Base-by-base conservation (phyloP, 1,140 invertebrate species). In the Wiebesia pumilae region DNA sequence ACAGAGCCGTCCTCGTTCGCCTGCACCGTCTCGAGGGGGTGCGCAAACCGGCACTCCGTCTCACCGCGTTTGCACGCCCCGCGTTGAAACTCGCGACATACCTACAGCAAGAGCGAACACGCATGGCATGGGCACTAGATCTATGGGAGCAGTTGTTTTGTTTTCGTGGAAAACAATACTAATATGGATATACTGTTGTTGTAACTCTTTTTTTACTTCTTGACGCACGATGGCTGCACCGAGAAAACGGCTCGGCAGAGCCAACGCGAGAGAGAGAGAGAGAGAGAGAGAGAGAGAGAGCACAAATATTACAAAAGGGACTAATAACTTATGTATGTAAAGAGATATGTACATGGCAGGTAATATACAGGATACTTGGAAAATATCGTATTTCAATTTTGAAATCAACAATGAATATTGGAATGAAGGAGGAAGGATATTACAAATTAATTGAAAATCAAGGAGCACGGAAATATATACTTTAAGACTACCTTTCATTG, bases 1-100 rank as follows among this genome's bases (percentile, higher is more conserved):
- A 98, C 97, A 95, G 97, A 97, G 96, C 98, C 97, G 96, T 98
- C 98, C 95, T 97, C 97, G 95, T 97, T 97, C 95, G 97, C 97
- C 94, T 95, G 97, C 95, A 98, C 97, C 95, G 97, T 96, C 94
- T 98, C 97, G 95, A 98, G 97, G 95, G 98, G 98, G 96, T 99
- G 98, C 95, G 98, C 98, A 96, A 98, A 98, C 95, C 98, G 97
- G 96, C 98, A 99, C 96, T 99, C 98, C 93, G 96, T 96, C 95
- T 98, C 97, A 93, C 97, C 96, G 94, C 98, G 97, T 96, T 98
- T 98, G 96, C 98, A 99, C 95, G 97, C 97, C 95, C 98, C 98
- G 94, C 98, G 97, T 96, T 98, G 97, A 96, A 97, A 99, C 96
- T 99, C 98, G 95, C 98, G 97, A 97, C 98, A 99, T 96, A 99